These are phyloP conservation scores for Cottoperca gobio DNA, from an alignment of 2,797 vertebrate species.

Conservation along the genomic window DNA sequence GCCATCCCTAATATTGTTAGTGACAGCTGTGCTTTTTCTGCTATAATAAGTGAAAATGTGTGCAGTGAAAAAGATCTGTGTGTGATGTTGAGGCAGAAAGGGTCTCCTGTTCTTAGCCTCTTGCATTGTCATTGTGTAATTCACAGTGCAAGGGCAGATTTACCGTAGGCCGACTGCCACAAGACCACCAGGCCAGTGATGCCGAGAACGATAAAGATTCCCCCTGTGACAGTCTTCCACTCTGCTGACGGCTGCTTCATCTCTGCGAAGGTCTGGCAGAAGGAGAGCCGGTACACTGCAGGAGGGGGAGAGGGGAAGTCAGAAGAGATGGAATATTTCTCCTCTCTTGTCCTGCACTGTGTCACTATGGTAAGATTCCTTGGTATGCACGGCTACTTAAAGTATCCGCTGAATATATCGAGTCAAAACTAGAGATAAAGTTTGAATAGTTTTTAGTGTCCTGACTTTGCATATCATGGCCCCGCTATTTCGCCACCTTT, in stretches of 20 bases:
- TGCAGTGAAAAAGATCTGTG: neutral
- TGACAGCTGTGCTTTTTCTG: constrained; percentile 7
- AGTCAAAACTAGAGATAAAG: neutral
- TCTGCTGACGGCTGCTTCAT: constrained; percentile 83
- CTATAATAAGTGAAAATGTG: neutral
- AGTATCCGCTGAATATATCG: neutral
- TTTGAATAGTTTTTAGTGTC: neutral
- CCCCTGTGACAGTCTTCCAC: constrained; percentile 89
- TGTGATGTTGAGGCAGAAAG: neutral
- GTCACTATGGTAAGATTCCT: neutral
- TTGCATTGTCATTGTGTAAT: neutral
- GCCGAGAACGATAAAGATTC: constrained; percentile 85
- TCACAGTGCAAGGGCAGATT: constrained; percentile 17
- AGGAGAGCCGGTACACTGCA: constrained; percentile 88
- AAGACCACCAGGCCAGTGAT: constrained; percentile 87
- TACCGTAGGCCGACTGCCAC: constrained; percentile 88
- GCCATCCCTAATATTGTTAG: neutral
- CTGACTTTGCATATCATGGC: no score
- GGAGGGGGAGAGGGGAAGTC: neutral
- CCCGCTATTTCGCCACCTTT: no score
- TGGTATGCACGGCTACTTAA: neutral
- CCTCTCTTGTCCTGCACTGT: neutral
- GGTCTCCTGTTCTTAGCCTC: neutral
- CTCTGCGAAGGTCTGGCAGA: constrained; percentile 85
- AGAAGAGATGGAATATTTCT: neutral